Conservation (phyloP, 2,888 invertebrate genomes). For the Phoronis australis region DNA sequence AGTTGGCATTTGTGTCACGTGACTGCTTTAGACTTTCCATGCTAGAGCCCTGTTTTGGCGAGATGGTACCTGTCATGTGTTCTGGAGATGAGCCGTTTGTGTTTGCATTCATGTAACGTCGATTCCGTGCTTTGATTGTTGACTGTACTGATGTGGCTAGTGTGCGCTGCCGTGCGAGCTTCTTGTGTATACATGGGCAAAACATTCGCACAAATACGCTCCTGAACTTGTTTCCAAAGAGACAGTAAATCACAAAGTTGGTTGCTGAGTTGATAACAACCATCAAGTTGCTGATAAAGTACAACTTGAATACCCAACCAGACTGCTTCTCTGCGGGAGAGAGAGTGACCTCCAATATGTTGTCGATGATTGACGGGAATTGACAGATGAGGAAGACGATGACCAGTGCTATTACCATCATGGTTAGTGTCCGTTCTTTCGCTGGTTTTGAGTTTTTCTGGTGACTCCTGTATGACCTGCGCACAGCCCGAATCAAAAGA, state of each 20-base stretch:
- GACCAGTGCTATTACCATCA: constrained; percentile 93
- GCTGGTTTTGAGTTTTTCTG: constrained; percentile 20
- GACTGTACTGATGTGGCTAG: too few relatives aligned
- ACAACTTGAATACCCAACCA: constrained; percentile 4
- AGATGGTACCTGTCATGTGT: too few relatives aligned
- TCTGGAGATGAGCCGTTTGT: too few relatives aligned
- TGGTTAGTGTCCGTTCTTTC: constrained; percentile 88
- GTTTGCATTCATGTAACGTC: too few relatives aligned
- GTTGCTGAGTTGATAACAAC: constrained; percentile 33
- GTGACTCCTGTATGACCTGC: constrained; percentile 25
- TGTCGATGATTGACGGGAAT: constrained; percentile 49
- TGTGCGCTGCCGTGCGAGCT: too few relatives aligned
- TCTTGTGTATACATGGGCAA: too few relatives aligned
- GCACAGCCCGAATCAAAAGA: constrained; percentile 41
- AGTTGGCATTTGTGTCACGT: too few relatives aligned
- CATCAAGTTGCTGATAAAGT: constrained; percentile 26
- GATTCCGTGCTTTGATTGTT: too few relatives aligned
- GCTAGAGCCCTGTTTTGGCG: too few relatives aligned
- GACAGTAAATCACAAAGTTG: constrained; percentile 38
- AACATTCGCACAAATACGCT: constrained; percentile 21
- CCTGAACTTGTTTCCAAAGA: constrained; percentile 39
- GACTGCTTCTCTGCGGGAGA: constrained; percentile 13
- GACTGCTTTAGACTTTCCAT: too few relatives aligned
- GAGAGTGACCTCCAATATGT: constrained; percentile 38
- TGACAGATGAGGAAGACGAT: constrained; percentile 91